Evolutionary conservation across 2,797 vertebrate species (phyloP), one percentile per base, ranked within the genome.

Genomic region (Sandelia bainsii): DNA sequence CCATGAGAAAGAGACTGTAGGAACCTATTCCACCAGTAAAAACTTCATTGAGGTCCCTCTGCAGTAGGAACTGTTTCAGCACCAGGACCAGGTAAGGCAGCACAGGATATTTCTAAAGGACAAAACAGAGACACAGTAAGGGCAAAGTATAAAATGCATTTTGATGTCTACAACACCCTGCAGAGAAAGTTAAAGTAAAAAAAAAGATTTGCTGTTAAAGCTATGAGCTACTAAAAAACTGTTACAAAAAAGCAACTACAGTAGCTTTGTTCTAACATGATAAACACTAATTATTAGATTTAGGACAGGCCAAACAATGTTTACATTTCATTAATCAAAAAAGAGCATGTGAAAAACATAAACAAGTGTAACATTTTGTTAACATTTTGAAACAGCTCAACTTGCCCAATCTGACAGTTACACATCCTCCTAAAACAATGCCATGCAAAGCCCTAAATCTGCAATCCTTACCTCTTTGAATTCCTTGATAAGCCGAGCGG

Each of bases 1-100:
- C 98, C 98, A 99, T 99, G 87, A 99, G 96, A 91, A 99, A 99
- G 67, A 99, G 96, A 92, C 98, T 99, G 61, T 99, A 99, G 84
- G 98, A 99, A 76, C 98, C 97, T 2, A 99, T 99, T 82, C 98
- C 98, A 54, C 98, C 98, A 0, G 98, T 99, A 84, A 99, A 99
- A 75, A 99, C 98, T 92, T 99, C 98, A 72, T 99, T 99, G 69
- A 99, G 96, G 82, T 99, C 98, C 90, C 98, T 96, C 89, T 99
- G 98, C 80, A 99, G 91, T 63, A 99, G 93, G 93, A 99, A 99
- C 91, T 99, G 98, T 86, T 99, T 99, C 91, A 99, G 93, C 90
- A 99, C 98, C 93, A 99, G 93, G 87, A 99, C 97, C 93, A 99
- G 90, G 90, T 97, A 97, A 1, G 98, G 98, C 92, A 99, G 95